These are phyloP conservation scores for Apamea crenata DNA, from an alignment of 2,888 invertebrate genomes.

Conservation along the genomic window DNA sequence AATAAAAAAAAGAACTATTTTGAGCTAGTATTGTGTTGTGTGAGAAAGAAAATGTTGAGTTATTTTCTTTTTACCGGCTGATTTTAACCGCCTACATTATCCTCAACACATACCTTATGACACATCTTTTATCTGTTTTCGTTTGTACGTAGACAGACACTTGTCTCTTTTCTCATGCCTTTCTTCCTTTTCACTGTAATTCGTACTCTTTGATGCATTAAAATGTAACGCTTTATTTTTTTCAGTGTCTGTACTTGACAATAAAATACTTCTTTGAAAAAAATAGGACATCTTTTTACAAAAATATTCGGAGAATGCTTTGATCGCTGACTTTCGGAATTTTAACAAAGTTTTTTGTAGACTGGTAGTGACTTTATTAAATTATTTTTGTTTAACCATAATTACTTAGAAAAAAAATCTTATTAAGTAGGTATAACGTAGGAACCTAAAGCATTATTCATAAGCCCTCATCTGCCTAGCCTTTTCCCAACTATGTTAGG, in stretches of 20 bases:
- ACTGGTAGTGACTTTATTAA: neutral
- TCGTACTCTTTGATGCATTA: slow-evolving; percentile 38
- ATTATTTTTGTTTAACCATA: neutral
- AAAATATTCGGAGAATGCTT: neutral
- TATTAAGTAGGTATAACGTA: no score
- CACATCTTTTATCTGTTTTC: slow-evolving; percentile 11
- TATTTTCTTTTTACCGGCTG: neutral
- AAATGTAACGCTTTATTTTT: slow-evolving; percentile 14
- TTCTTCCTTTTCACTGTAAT: slow-evolving; percentile 26
- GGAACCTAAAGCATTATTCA: no score
- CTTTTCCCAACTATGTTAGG: neutral
- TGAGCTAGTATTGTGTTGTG: no score
- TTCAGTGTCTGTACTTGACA: neutral
- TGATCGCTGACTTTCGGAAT: neutral
- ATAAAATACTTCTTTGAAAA: neutral
- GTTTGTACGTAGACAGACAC: slow-evolving; percentile 7
- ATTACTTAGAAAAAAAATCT: neutral
- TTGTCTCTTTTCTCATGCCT: slow-evolving; percentile 33
- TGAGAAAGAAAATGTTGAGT: neutral
- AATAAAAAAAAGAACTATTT: neutral
- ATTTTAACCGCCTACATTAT: slow-evolving; percentile 14
- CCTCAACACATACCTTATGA: slow-evolving; percentile 12
- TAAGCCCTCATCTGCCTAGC: no score
- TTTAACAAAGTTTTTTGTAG: neutral
- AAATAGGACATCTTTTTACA: neutral